Percentiles rank a stretch among this genome's conserved stretches.
phyloP scores from a whole-genome alignment of 2,113 vertebrate species.

The Chiloscyllium plagiosum region DNA sequence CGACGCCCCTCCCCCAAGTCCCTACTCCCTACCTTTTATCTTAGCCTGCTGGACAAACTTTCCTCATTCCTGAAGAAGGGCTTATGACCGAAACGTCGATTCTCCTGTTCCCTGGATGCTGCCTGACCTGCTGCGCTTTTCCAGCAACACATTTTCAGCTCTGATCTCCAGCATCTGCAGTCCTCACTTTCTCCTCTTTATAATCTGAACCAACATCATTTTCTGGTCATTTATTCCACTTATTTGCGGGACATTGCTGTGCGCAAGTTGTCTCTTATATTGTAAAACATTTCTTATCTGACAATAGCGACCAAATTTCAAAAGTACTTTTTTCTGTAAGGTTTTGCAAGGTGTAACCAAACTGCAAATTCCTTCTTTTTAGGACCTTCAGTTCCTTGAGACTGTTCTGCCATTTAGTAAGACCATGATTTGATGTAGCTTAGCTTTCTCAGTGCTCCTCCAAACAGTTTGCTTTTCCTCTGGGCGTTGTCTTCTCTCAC shows the following conservation, averaged over 20 bases:
- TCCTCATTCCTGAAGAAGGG: no score
- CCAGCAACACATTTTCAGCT: no score
- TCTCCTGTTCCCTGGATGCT: no score
- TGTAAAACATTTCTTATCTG: neutral
- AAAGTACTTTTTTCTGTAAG: neutral
- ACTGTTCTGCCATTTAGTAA: neutral
- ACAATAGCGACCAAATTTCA: neutral
- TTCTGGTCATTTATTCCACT: neutral
- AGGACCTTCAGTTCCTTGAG: neutral
- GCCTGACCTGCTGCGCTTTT: no score
- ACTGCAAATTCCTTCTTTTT: neutral
- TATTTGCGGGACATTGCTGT: neutral
- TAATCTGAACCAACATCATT: neutral
- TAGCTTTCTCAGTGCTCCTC: neutral
- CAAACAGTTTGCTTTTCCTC: no score
- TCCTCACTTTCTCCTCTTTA: no score
- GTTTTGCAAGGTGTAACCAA: neutral
- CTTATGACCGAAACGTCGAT: no score
- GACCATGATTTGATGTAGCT: neutral
- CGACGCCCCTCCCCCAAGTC: no score
- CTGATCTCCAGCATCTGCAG: no score
- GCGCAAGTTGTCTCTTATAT: neutral
- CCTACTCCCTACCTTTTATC: no score
- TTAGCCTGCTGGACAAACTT: no score
- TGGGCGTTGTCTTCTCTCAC: neutral